These are phyloP conservation scores for Xenopus borealis DNA, from an alignment of 2,113 vertebrate species.

Conservation along the genomic window DNA sequence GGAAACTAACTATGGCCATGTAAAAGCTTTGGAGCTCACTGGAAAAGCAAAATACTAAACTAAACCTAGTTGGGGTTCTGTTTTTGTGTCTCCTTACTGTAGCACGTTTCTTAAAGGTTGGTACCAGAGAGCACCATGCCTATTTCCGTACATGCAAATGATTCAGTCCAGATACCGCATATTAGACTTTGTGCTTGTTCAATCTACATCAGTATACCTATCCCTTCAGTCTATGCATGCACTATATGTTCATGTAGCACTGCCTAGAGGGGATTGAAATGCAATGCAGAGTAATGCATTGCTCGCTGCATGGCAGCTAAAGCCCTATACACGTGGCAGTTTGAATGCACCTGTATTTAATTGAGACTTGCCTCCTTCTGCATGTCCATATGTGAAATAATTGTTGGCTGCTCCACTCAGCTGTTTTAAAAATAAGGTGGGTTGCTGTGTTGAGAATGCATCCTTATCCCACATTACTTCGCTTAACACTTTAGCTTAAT, in stretches of 20 bases:
- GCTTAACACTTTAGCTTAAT: slow-evolving; percentile 31
- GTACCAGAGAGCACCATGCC: neutral
- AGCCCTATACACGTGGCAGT: slow-evolving; percentile 1
- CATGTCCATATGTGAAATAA: slow-evolving; percentile 10
- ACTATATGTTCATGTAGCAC: neutral
- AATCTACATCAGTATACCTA: no score
- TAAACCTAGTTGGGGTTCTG: neutral
- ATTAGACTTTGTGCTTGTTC: neutral
- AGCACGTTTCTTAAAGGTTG: slow-evolving; percentile 14
- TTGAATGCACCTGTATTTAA: slow-evolving; percentile 16
- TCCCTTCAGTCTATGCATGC: neutral
- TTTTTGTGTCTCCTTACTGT: slow-evolving; percentile 3
- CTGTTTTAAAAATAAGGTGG: slow-evolving; percentile 44
- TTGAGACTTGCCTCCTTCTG: slow-evolving; percentile 10
- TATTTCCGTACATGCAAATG: neutral
- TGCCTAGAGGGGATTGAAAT: neutral
- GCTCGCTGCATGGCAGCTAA: neutral
- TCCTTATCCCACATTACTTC: slow-evolving; percentile 17
- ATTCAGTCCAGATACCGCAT: no score
- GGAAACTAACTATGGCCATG: neutral
- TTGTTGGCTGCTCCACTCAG: slow-evolving; percentile 18
- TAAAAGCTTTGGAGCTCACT: neutral
- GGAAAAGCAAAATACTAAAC: neutral
- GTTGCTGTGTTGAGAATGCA: slow-evolving; percentile 33
- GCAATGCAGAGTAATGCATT: neutral